Base-by-base conservation (phyloP, 2,888 invertebrate species). In the Protophormia terraenovae region DNA sequence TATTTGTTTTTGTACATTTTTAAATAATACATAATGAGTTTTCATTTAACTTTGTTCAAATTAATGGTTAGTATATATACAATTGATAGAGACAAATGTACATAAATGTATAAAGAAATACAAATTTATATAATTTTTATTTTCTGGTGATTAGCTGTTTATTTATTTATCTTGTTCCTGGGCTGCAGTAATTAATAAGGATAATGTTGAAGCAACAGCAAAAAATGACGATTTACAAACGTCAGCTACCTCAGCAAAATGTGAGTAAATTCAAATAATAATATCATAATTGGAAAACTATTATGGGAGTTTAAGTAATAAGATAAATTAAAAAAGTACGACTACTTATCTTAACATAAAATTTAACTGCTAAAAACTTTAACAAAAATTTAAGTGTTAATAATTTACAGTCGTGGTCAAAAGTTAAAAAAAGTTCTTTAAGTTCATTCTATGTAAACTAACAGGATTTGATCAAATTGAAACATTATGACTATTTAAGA, bases 211-310 rank as follows among this genome's bases (percentile, higher is more conserved):
- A 35, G 22, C 24, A 10, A 24, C 27, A 2, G 24, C 55, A 6
- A 53, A 27, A 10, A 55, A 60, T 29, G n/a, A 75, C 1, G 92
- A 92, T 80, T 88, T 91, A 79, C 87, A 89, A 53, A 89, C 91
- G 19, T 89, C 91, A 1, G 92, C 89, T 47, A 91, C 92, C 19
- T 89, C 90, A 10, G 92, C 91, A 4, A 92, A 91, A 86, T 89
- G 92, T 92, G 88, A 90, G 91, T 87, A 50, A 3, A 50, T 47
- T n/a, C n/a, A n/a, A n/a, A n/a, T n/a, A n/a, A n/a, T n/a, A n/a
- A n/a, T n/a, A n/a, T n/a, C n/a, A n/a, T n/a, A n/a, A n/a, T n/a
- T n/a, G n/a, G n/a, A n/a, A n/a, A n/a, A n/a, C n/a, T n/a, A n/a
- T n/a, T n/a, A n/a, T n/a, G n/a, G n/a, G n/a, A n/a, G n/a, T n/a